Evolutionary conservation across 2,113 vertebrate genomes (phyloP).

Genomic region (Crypturellus undulatus): DNA sequence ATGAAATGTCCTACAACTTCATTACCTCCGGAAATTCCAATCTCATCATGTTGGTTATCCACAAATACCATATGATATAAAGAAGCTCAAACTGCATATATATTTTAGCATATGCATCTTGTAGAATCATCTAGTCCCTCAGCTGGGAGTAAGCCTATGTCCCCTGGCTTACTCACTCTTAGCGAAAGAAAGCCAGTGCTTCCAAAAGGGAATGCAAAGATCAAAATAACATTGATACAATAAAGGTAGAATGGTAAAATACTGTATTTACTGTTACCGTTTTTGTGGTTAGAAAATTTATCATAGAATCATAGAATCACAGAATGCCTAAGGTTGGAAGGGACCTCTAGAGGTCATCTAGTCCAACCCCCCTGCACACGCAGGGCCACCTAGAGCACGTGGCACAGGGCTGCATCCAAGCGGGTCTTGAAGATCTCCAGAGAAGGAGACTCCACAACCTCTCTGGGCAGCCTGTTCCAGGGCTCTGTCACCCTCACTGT

Average conservation of each 20-base stretch:
- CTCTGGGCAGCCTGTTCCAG: too few species aligned
- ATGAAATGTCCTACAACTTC: not conserved
- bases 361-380: too few species aligned
- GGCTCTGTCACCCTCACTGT: too few species aligned
- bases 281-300: not conserved
- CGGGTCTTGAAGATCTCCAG: too few species aligned
- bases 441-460: too few species aligned
- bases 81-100: not conserved
- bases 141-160: not conserved
- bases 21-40: not conserved
- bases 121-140: not conserved
- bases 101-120: not conserved
- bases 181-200: not conserved
- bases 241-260: not conserved
- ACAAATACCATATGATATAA: not conserved
- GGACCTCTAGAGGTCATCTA: too few species aligned
- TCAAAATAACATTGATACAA: not conserved
- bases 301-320: too few species aligned
- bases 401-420: too few species aligned
- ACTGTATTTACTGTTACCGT: not conserved
- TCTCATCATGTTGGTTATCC: not conserved
- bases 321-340: too few species aligned
- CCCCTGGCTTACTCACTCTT: not conserved
- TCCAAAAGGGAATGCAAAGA: not conserved
- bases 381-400: too few species aligned